Conservation (phyloP, 2,113 vertebrate genomes). For the Cyphomyrus plagiostoma region DNA sequence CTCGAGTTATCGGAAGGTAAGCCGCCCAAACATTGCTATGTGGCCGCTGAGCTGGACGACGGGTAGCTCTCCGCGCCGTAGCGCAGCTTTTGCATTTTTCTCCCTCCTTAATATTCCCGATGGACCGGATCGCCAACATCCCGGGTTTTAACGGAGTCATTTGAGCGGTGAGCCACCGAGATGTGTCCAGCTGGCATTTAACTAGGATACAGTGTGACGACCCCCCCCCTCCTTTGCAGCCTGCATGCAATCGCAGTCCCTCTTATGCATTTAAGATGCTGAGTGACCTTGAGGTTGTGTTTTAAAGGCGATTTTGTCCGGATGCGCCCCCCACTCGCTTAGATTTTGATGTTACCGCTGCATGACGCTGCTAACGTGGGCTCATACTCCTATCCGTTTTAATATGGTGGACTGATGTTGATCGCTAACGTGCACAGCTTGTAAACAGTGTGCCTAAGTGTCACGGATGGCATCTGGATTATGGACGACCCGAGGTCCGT, state of each 20-base stretch:
- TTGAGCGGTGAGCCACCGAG: not conserved
- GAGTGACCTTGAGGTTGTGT: constrained; percentile 13
- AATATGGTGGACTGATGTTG: not conserved
- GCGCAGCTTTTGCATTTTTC: not conserved
- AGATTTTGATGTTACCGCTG: not conserved
- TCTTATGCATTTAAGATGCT: not conserved
- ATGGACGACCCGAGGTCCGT: not conserved
- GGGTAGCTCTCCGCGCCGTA: not conserved
- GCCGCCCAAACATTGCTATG: constrained; percentile 4
- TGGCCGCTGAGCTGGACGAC: not conserved
- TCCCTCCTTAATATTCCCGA: not conserved
- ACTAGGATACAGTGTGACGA: not conserved
- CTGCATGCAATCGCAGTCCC: not conserved
- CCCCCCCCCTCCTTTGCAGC: not conserved
- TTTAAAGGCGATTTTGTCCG: not conserved
- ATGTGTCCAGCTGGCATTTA: not conserved
- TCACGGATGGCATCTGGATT: not conserved
- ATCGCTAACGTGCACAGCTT: not conserved
- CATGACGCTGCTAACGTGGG: not conserved
- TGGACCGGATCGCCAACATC: not conserved
- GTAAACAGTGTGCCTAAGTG: not conserved
- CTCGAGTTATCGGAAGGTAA: constrained; percentile 95
- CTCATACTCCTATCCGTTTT: not conserved
- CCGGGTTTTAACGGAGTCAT: not conserved
- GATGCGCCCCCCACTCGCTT: not conserved